phyloP scores from a whole-genome alignment of 2,797 vertebrate genomes.

The Xerus rutilus region DNA sequence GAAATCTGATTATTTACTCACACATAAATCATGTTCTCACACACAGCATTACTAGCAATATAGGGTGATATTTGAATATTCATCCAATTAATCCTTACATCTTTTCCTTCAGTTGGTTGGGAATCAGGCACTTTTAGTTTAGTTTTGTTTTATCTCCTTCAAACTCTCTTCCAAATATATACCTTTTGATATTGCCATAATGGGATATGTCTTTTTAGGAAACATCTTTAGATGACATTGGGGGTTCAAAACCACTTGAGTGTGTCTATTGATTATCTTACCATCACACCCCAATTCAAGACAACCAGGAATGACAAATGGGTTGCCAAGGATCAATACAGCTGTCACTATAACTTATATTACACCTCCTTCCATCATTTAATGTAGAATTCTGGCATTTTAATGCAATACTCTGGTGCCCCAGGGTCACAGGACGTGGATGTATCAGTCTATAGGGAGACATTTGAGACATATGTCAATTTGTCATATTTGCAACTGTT shows the following conservation, averaged over 20 bases:
- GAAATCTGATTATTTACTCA: background rate
- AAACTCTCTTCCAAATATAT: background rate
- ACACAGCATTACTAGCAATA: background rate
- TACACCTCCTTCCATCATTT: background rate
- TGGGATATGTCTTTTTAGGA: background rate
- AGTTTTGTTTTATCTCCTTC: background rate
- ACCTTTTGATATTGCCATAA: background rate
- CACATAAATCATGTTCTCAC: background rate
- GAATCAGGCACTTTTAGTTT: background rate
- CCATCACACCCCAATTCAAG: background rate
- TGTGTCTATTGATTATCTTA: background rate
- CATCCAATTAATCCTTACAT: background rate
- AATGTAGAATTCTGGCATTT: background rate
- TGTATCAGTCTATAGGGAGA: background rate
- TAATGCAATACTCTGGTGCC: background rate
- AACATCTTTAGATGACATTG: background rate
- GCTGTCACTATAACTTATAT: too few relatives aligned
- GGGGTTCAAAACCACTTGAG: background rate
- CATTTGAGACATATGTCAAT: background rate
- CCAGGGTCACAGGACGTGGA: background rate
- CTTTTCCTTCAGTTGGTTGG: background rate
- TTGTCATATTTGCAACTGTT: background rate
- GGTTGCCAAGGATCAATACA: background rate
- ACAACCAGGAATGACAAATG: background rate
- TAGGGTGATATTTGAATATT: background rate